These are phyloP conservation scores for Pao palembangensis DNA, from an alignment of 2,113 vertebrate species.

Conservation along the genomic window DNA sequence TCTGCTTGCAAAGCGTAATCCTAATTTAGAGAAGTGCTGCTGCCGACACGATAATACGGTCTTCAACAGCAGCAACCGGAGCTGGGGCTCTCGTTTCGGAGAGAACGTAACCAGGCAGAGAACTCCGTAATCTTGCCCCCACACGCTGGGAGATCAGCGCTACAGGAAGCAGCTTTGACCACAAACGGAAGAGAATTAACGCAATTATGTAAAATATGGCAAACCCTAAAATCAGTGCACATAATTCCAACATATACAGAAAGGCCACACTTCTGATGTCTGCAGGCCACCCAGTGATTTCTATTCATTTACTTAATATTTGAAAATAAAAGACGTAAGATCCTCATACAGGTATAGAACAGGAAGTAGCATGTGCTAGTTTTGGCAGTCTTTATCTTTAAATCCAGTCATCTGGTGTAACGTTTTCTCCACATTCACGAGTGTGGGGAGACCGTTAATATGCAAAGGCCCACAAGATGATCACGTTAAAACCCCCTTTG, in stretches of 20 bases:
- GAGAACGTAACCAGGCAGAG: conserved; percentile 17
- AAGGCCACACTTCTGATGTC: conserved; percentile 1
- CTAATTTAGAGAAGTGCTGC: conserved; percentile 58
- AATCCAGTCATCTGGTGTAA: no score
- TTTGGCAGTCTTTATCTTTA: no score
- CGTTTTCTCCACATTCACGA: no score
- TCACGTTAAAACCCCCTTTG: no score
- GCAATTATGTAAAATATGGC: conserved; percentile 41
- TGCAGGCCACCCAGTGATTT: not conserved
- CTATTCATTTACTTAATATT: no score
- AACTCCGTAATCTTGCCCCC: conserved; percentile 39
- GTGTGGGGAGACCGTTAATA: no score
- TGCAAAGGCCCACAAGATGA: no score
- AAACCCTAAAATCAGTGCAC: conserved; percentile 13
- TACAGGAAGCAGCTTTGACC: conserved; percentile 47
- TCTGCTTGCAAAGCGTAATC: conserved; percentile 68
- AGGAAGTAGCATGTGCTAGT: no score
- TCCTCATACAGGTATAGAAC: no score
- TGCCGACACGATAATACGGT: conserved; percentile 31
- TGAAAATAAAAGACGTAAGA: no score
- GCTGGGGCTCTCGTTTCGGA: conserved; percentile 38
- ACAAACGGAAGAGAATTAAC: conserved; percentile 35
- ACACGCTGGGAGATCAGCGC: conserved; percentile 46
- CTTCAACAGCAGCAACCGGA: conserved; percentile 46
- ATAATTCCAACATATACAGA: not conserved